Percentiles rank a stretch among this genome's conserved stretches.
Evolutionary conservation across 1,140 invertebrate species (phyloP).

Genomic region (Tetramorium alpestre): DNA sequence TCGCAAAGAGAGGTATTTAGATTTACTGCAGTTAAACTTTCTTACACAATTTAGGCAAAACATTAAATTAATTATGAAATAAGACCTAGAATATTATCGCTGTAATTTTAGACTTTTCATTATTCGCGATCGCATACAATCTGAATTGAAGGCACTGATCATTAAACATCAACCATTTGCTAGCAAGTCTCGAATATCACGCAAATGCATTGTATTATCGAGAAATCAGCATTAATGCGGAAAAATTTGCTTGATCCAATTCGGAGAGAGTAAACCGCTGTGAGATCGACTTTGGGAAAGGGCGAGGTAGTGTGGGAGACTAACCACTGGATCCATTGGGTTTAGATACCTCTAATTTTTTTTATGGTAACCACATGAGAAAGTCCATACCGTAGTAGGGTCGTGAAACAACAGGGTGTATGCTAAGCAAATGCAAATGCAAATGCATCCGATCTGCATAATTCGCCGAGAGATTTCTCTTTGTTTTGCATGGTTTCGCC

Average conservation of each 20-base stretch:
- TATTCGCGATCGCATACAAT: not conserved
- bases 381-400: conserved; percentile 64
- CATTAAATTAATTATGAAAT: not conserved
- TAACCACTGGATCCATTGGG: conserved; percentile 58
- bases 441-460: conserved; percentile 76
- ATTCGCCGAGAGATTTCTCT: conserved; percentile 75
- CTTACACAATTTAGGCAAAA: not conserved
- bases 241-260: conserved; percentile 33
- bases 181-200: not conserved
- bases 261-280: conserved; percentile 10
- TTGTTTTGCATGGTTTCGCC: conserved; percentile 70
- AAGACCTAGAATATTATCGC: not conserved
- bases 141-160: conserved; percentile 4
- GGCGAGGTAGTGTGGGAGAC: conserved; percentile 65
- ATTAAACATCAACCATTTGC: not conserved
- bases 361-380: conserved; percentile 75
- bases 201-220: not conserved
- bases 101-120: not conserved
- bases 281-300: conserved; percentile 56
- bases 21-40: not conserved
- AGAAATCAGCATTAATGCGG: conserved; percentile 49
- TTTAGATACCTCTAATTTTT: conserved; percentile 69
- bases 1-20: not conserved
- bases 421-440: conserved; percentile 77
- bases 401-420: conserved; percentile 65